These are phyloP conservation scores for Albula glossodonta DNA, from an alignment of 2,113 vertebrate species.

Conservation along the genomic window DNA sequence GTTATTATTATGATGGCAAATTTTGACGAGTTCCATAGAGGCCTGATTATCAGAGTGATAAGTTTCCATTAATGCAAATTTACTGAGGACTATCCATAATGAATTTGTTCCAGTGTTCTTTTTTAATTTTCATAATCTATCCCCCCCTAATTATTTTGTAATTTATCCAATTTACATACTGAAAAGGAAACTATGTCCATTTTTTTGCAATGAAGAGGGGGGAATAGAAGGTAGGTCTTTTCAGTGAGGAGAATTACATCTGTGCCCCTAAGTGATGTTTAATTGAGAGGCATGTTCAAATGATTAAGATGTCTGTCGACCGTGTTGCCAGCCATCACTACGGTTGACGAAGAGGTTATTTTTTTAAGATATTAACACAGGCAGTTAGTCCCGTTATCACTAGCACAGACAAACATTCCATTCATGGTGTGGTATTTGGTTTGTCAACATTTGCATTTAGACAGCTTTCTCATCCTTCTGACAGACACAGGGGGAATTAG, in stretches of 20 bases:
- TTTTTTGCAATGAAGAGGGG: constrained; percentile 8
- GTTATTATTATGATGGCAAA: not conserved
- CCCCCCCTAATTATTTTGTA: constrained; percentile 40
- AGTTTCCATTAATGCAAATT: constrained; percentile 31
- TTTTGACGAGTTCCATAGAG: constrained; percentile 20
- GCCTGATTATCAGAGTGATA: constrained; percentile 16
- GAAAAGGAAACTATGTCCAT: constrained; percentile 21
- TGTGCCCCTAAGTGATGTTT: constrained; percentile 43
- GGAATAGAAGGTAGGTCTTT: constrained; percentile 25
- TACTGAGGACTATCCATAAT: constrained; percentile 21
- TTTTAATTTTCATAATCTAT: constrained; percentile 23
- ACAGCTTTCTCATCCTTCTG: not conserved
- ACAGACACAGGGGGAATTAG: not conserved
- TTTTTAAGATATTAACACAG: constrained; percentile 1
- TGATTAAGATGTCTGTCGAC: constrained; percentile 42
- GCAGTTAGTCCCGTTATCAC: not conserved
- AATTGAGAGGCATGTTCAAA: constrained; percentile 40
- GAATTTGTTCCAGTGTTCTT: not conserved
- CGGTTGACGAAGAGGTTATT: constrained; percentile 17
- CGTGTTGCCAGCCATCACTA: constrained; percentile 32
- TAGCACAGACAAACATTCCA: not conserved
- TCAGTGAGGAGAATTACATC: constrained; percentile 42
- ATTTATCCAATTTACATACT: constrained; percentile 46
- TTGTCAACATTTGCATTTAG: constrained; percentile 5
- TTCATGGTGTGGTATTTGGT: not conserved